A percentile compares a stretch with the other conserved stretches of the same genome.
Evolutionary conservation across 2,113 vertebrate genomes (phyloP).

Genomic region (Chlamydotis undulata): DNA sequence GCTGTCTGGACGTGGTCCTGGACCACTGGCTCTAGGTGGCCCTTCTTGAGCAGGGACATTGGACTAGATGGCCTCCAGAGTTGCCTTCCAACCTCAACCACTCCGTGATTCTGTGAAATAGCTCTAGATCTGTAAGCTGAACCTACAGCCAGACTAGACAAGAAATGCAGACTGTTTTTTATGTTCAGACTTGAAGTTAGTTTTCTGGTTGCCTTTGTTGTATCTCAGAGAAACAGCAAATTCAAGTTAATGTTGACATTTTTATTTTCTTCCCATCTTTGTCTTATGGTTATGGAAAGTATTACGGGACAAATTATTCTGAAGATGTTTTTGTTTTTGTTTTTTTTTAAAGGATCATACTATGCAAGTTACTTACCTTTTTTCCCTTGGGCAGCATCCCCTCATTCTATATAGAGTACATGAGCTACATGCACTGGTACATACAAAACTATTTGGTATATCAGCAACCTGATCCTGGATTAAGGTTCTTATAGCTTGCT

Average conservation of each 20-base stretch:
- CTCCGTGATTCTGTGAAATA: not conserved
- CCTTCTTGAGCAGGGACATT: not conserved
- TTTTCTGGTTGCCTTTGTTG: not conserved
- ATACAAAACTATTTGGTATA: not conserved
- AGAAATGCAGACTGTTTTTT: not conserved
- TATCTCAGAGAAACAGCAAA: not conserved
- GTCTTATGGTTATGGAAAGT: not conserved
- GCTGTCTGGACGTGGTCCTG: not conserved
- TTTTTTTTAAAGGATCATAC: not conserved
- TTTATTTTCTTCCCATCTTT: not conserved
- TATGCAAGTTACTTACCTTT: not conserved
- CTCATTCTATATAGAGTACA: not conserved
- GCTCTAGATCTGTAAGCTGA: not conserved
- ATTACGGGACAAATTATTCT: not conserved
- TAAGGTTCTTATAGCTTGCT: not conserved
- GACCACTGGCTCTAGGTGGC: not conserved
- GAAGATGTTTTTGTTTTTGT: not conserved
- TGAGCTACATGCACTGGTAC: not conserved
- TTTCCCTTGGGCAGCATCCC: not conserved
- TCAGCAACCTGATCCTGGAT: not conserved
- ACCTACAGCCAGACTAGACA: not conserved
- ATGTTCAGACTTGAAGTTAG: not conserved
- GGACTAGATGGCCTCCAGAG: not conserved
- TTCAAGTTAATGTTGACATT: not conserved
- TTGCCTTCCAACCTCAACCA: not conserved